Evolutionary conservation across 2,888 invertebrate species (phyloP), one percentile per base, ranked within the genome.

Genomic region (Phengaris arion): DNA sequence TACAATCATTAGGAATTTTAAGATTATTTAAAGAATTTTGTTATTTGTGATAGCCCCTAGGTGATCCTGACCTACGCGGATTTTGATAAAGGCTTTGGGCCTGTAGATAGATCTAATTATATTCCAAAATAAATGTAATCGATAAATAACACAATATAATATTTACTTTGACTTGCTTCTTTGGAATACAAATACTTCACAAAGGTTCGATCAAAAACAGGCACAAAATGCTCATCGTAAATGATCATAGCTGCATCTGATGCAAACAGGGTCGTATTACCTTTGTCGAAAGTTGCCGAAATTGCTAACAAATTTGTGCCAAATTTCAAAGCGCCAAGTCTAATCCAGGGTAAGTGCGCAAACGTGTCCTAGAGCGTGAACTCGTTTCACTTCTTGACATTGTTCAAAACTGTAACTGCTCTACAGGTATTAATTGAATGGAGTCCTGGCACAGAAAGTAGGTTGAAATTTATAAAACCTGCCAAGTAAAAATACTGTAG

Each of bases 351-450:
- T 81, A 78, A 83, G 81, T 84, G 81, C 81, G 81, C 79, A 80
- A 83, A 85, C 82, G 83, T 86, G 86, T 86, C 85, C 84, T 85
- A 85, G 86, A 85, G 82, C 82, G 82, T 81, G 84, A 86, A 85
- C 85, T 85, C 83, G 85, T 85, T 85, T 83, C 80, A 83, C 77
- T 79, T 82, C 81, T 87, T 87, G 86, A 89, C 86, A 86, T 84
- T 84, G 85, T 85, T 87, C 74, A 74, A 74, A 55, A 55, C 87
- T 85, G 87, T 76, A 74, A 76, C 74, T 76, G 74, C 59, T 74
- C 69, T 70, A 74, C 69, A 70, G 74, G 55, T 69, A 46, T 48
- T 69, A 69, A 69, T 55, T 75, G 68, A 68, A 68, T 68, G 74
- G 46, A 74, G 55, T 68, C 68, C 59, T 59, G 59, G 59, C 64